Conservation (phyloP, 2,888 invertebrate genomes). For the Apamea crenata region DNA sequence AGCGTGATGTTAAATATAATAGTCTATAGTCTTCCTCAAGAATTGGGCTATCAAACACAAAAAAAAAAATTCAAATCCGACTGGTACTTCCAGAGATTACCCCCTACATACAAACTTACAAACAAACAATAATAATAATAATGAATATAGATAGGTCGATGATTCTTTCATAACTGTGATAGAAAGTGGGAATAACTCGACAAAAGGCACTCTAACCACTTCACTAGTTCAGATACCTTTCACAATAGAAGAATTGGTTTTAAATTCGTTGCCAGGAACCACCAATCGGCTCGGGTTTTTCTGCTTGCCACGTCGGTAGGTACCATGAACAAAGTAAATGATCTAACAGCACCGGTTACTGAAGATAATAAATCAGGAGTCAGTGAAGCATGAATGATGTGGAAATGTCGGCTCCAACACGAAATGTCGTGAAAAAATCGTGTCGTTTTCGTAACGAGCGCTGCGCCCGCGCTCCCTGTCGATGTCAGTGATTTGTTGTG, state of each 20-base stretch:
- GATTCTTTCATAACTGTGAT: neutral
- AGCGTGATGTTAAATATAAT: neutral
- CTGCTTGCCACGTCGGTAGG: slow-evolving; percentile 1
- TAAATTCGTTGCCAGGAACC: slow-evolving; percentile 2
- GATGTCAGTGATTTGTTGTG: slow-evolving; percentile 64
- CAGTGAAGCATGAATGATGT: slow-evolving; percentile 68
- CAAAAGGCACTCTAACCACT: neutral
- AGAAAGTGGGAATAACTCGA: neutral
- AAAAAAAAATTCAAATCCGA: neutral
- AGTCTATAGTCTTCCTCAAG: neutral
- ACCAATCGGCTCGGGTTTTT: slow-evolving; percentile 11
- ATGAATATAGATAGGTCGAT: no score
- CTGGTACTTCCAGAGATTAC: neutral
- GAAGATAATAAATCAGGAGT: slow-evolving; percentile 68
- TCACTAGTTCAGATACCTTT: neutral
- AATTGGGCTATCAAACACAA: neutral
- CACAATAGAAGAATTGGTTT: neutral
- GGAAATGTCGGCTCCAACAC: slow-evolving; percentile 67
- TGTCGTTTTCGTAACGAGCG: slow-evolving; percentile 76
- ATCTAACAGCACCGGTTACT: slow-evolving; percentile 66
- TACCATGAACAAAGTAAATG: slow-evolving; percentile 55
- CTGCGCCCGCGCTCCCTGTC: slow-evolving; percentile 73
- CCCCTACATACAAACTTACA: neutral
- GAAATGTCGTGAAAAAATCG: slow-evolving; percentile 73
- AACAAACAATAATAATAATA: no score